Conservation (phyloP, 2,797 vertebrate species). For the Hephaestus fuliginosus region DNA sequence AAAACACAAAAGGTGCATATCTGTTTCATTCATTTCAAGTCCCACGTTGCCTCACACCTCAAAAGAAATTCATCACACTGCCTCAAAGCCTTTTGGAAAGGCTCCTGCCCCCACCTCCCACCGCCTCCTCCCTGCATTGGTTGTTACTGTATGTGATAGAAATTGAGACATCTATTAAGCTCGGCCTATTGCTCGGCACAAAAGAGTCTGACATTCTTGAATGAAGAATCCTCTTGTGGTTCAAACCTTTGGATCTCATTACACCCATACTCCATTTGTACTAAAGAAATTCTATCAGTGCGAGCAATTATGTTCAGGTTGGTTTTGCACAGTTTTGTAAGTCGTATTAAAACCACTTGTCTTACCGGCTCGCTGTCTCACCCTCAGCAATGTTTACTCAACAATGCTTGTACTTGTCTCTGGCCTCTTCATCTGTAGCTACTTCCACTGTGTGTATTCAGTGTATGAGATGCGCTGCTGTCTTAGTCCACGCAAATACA, state of each 20-base stretch:
- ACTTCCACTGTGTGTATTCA: constrained; percentile 55
- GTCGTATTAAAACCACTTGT: constrained; percentile 59
- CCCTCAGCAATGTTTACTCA: constrained; percentile 57
- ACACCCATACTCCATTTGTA: constrained; percentile 71
- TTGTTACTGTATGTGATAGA: constrained; percentile 80
- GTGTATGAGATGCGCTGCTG: constrained; percentile 47
- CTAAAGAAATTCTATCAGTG: constrained; percentile 75
- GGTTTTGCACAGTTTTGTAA: constrained; percentile 62
- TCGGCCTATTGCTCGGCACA: constrained; percentile 77
- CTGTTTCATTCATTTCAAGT: constrained; percentile 75
- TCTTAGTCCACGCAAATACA: constrained; percentile 40
- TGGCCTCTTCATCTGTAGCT: constrained; percentile 47
- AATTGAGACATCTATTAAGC: constrained; percentile 84
- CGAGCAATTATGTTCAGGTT: constrained; percentile 72
- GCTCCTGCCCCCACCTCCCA: constrained; percentile 63
- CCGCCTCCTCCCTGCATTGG: constrained; percentile 52
- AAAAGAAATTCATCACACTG: constrained; percentile 81
- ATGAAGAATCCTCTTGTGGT: constrained; percentile 78
- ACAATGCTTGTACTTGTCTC: constrained; percentile 57
- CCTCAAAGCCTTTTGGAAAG: constrained; percentile 73
- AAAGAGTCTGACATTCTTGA: constrained; percentile 80
- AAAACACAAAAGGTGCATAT: constrained; percentile 80
- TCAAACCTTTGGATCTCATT: constrained; percentile 80
- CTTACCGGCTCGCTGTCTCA: constrained; percentile 26
- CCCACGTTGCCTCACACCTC: constrained; percentile 71